Conservation (phyloP, 1,140 invertebrate genomes). For the Euschistus heros region DNA sequence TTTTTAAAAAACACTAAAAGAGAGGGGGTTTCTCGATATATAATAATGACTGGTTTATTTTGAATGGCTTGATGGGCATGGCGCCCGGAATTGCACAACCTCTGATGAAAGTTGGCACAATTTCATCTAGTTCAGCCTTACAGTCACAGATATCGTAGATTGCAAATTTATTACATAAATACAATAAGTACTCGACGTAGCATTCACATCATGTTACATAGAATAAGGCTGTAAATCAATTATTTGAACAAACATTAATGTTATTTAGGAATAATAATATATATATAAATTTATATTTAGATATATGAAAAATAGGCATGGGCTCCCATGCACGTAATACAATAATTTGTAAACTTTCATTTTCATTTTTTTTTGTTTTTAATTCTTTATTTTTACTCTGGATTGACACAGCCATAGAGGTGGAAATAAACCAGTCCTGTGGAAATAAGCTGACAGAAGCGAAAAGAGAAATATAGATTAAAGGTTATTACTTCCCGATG, state of each 20-base stretch:
- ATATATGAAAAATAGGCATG: slow-evolving; percentile 16
- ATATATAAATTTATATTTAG: too few species aligned
- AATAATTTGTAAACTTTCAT: slow-evolving; percentile 3
- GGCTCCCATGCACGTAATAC: not conserved
- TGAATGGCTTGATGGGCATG: not conserved
- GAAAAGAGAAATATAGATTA: not conserved
- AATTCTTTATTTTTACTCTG: slow-evolving; percentile 1
- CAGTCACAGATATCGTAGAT: not conserved
- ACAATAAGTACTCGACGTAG: not conserved
- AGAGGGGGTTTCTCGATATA: not conserved
- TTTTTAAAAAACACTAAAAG: slow-evolving; percentile 10
- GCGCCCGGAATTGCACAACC: not conserved
- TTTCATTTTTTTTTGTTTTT: too few species aligned
- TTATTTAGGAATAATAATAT: slow-evolving; percentile 3
- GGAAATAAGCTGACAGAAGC: slow-evolving; percentile 14
- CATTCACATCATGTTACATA: not conserved
- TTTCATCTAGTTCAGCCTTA: slow-evolving; percentile 1
- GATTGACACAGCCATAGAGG: slow-evolving; percentile 15
- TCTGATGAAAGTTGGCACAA: slow-evolving; percentile 8
- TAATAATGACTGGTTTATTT: slow-evolving; percentile 13
- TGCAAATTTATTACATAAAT: slow-evolving; percentile 7
- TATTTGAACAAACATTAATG: not conserved
- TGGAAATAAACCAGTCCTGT: slow-evolving; percentile 16
- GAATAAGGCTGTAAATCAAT: slow-evolving; percentile 11
- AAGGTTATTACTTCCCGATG: slow-evolving; percentile 12